Percentiles rank a stretch among this genome's conserved stretches.
These are phyloP conservation scores for Podargus strigoides DNA, from an alignment of 2,797 vertebrate genomes.

Conservation along the genomic window DNA sequence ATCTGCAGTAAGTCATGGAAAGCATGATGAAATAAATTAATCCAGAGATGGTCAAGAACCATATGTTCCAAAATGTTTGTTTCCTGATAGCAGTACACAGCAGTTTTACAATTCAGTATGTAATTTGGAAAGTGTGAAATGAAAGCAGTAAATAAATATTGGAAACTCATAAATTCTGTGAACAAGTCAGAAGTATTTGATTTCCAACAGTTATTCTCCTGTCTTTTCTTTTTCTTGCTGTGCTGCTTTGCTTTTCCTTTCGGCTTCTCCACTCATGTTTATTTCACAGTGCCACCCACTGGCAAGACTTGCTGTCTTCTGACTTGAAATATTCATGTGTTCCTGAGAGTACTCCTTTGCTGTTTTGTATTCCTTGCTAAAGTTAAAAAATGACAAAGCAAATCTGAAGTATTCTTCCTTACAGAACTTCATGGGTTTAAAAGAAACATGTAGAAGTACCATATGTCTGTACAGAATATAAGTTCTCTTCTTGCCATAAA, in stretches of 20 bases:
- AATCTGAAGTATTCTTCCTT: neutral
- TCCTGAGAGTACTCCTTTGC: neutral
- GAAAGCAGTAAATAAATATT: conserved; percentile 39
- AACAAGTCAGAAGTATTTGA: conserved; percentile 34
- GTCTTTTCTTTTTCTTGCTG: neutral
- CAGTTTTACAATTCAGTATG: conserved; percentile 39
- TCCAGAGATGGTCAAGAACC: conserved; percentile 15
- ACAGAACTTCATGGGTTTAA: neutral
- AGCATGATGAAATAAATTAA: neutral
- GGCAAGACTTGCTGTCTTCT: neutral
- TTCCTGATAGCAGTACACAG: neutral
- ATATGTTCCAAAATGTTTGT: conserved; percentile 23
- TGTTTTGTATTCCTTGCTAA: neutral
- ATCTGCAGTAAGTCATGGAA: neutral
- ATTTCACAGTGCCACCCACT: conserved; percentile 9
- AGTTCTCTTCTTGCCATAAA: neutral
- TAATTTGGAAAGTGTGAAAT: conserved; percentile 39
- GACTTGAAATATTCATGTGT: neutral
- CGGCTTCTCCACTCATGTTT: neutral
- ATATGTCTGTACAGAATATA: neutral
- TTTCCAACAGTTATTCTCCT: conserved; percentile 7
- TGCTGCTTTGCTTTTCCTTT: neutral
- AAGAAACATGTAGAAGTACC: neutral
- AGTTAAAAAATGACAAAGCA: neutral
- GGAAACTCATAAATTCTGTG: conserved; percentile 22